phyloP scores from a whole-genome alignment of 1,140 invertebrate genomes.

The Parasteatoda tepidariorum region DNA sequence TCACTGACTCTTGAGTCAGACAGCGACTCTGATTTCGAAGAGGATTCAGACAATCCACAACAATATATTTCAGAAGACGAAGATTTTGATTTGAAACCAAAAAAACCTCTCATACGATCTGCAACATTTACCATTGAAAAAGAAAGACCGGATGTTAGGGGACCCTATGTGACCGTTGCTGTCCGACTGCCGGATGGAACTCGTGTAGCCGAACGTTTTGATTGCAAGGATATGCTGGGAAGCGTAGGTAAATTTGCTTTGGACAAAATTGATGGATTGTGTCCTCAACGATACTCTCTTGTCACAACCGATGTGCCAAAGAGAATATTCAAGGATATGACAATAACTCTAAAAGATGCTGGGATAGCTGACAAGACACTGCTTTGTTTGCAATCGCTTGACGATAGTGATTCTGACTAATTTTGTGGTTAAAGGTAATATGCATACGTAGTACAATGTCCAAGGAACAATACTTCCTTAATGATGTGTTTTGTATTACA shows the following conservation, averaged over 20 bases:
- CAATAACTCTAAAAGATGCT: conserved; percentile 44
- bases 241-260: conserved; percentile 36
- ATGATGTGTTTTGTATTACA: too few relatives aligned
- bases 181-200: conserved; percentile 35
- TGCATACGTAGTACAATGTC: too few relatives aligned
- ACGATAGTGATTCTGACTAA: conserved; percentile 37
- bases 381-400: conserved; percentile 14
- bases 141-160: conserved; percentile 18
- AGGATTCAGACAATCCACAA: not conserved
- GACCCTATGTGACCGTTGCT: conserved; percentile 23
- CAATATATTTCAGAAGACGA: conserved; percentile 11
- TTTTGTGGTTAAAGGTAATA: too few relatives aligned
- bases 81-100: conserved; percentile 4
- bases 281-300: conserved; percentile 6
- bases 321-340: conserved; percentile 41
- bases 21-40: conserved; percentile 52
- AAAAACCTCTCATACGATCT: conserved; percentile 30
- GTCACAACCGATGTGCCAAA: conserved; percentile 49
- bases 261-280: not conserved
- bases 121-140: conserved; percentile 53
- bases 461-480: too few relatives aligned
- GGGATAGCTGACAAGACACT: conserved; percentile 52
- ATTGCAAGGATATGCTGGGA: conserved; percentile 30
- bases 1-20: conserved; percentile 37
- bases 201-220: conserved; percentile 23